Evolutionary conservation across 1,140 invertebrate genomes (phyloP).

Genomic region (Coelopa frigida): DNA sequence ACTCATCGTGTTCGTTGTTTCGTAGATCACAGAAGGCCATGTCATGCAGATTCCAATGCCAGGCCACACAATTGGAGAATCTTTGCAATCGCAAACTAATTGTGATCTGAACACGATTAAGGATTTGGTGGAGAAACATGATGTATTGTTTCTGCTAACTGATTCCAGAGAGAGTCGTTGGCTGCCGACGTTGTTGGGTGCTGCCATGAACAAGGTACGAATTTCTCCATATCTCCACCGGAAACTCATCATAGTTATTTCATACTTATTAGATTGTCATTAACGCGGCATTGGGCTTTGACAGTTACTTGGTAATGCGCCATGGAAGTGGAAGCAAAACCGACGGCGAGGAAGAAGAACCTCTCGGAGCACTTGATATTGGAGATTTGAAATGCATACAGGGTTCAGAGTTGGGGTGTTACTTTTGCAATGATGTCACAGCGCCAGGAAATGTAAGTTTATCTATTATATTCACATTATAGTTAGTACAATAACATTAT

Average conservation of each 20-base stretch:
- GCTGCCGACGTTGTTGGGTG: slow-evolving; percentile 86
- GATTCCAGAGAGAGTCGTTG: slow-evolving; percentile 96
- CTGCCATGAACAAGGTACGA: slow-evolving; percentile 75
- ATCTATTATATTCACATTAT: background rate
- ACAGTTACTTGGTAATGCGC: slow-evolving; percentile 94
- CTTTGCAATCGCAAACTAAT: slow-evolving; percentile 53
- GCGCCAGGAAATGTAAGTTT: slow-evolving; percentile 88
- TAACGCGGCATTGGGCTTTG: slow-evolving; percentile 95
- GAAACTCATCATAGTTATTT: slow-evolving; percentile 5
- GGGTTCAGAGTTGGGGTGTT: slow-evolving; percentile 83
- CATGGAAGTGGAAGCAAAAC: slow-evolving; percentile 59
- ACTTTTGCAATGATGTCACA: slow-evolving; percentile 98
- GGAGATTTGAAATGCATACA: slow-evolving; percentile 44
- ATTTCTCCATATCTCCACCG: too few species aligned
- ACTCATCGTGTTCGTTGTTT: slow-evolving; percentile 54
- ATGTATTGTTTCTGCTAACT: slow-evolving; percentile 88
- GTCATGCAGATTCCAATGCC: slow-evolving; percentile 94
- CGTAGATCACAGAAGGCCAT: slow-evolving; percentile 57
- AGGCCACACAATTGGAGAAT: slow-evolving; percentile 76
- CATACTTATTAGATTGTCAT: slow-evolving; percentile 70
- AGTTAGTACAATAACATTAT: too few species aligned
- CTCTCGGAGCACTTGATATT: slow-evolving; percentile 25
- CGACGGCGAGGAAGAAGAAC: slow-evolving; percentile 13
- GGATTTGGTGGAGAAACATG: slow-evolving; percentile 70
- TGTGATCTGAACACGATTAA: slow-evolving; percentile 61